Base-by-base conservation (phyloP, 2,888 invertebrate genomes). In the Oxytorus armatus region DNA sequence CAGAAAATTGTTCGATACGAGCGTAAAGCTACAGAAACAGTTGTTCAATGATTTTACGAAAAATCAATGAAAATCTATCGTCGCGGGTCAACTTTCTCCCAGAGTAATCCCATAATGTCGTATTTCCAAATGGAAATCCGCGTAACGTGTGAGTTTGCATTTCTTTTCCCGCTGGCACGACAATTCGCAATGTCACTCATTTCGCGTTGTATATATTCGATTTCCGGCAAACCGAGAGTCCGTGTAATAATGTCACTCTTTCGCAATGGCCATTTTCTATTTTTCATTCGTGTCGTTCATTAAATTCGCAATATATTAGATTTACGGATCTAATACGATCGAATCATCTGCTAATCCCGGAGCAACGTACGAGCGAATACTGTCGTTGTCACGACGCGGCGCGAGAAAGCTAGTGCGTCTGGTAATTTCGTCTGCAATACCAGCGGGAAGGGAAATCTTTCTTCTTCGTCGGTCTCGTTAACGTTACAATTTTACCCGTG, bases 51-150 rank as follows among this genome's bases (percentile, higher is more conserved):
- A 33, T 14, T 5, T 5, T 3, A 14, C 14, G 11, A 14, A 5
- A n/a, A 44, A 14, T 44, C 14, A 44, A 14, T 3, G 14, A 59
- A 33, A 47, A 16, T 23, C 18, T 59, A 39, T 47, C 11, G 10
- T 61, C 36, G 39, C n/a, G n/a, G n/a, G n/a, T 44, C 8, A n/a
- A 63, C 73, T 73, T 72, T 61, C 59, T 61, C 72, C 49, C 16
- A 36, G 25, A 39, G 36, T 49, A 51, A 51, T 39, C 39, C 36
- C 39, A 61, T 51, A 39, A 61, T 25, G 10, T 39, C 59, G 47
- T 47, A 70, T 14, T 21, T 59, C 36, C 33, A 44, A 65, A 49
- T 18, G 47, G 23, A 23, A 36, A 72, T 16, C n/a, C 18, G 44
- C n/a, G 39, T 4, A 36, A 42, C 42, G 39, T 18, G 21, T 14